phyloP scores from a whole-genome alignment of 1,140 invertebrate genomes.

The Sarcophaga peregrina region DNA sequence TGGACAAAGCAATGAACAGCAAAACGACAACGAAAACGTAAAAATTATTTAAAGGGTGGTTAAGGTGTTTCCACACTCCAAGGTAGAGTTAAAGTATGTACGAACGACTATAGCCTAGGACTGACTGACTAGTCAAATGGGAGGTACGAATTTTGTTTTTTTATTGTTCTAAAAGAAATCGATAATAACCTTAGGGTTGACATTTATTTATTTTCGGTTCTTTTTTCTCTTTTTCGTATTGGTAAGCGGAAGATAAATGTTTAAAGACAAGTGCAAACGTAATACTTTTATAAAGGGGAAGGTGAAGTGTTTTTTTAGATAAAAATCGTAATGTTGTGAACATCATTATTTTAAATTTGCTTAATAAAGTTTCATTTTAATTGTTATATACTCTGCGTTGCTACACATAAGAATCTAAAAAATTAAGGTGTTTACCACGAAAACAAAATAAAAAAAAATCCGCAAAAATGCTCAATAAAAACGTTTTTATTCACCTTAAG shows the following conservation, averaged over 20 bases:
- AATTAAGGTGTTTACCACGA: too few relatives aligned
- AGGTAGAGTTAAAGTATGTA: neutral
- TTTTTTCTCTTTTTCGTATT: neutral
- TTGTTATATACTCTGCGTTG: too few relatives aligned
- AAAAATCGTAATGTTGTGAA: neutral
- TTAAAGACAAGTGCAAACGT: neutral
- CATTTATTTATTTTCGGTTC: conserved; percentile 15
- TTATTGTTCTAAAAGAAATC: neutral
- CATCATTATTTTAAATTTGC: neutral
- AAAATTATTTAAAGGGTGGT: conserved; percentile 12
- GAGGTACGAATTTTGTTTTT: neutral
- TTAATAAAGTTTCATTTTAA: neutral
- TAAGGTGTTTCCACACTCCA: conserved; percentile 12
- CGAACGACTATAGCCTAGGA: neutral
- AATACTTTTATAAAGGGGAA: neutral
- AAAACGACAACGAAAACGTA: neutral
- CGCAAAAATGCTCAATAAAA: too few relatives aligned
- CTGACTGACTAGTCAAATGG: conserved; percentile 16
- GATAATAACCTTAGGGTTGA: conserved; percentile 15
- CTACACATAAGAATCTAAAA: too few relatives aligned
- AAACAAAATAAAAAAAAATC: too few relatives aligned
- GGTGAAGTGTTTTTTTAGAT: neutral
- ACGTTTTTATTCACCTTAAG: neutral
- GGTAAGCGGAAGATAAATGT: conserved; percentile 16
- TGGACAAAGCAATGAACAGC: neutral